Evolutionary conservation across 1,140 invertebrate species (phyloP), one percentile per base, ranked within the genome.

Genomic region (Leptinotarsa lineolata): DNA sequence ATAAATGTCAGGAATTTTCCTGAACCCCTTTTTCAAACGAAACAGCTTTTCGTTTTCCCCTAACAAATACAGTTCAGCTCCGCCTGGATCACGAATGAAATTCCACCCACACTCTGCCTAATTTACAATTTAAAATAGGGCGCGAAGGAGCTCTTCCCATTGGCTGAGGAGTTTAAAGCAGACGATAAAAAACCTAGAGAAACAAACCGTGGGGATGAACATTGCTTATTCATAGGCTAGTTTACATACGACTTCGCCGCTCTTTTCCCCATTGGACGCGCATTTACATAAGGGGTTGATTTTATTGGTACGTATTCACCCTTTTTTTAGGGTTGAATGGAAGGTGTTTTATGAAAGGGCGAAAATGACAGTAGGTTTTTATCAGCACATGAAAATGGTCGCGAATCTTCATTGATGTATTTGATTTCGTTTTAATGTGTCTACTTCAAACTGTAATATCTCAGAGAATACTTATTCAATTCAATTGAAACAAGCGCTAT

Each of bases 91-190:
- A 54, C 48, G 48, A 54, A 16, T 18, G 20, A 21, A 63, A 63
- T 63, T 30, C 24, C 61, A 30, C 20, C 20, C 61, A 30, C 61
- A 12, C 61, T 20, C 60, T 63, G 61, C 61, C 61, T 21, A 76
- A 80, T 81, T 81, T 81, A 78, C 77, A 80, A 78, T 81, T 81
- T 81, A 80, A 81, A 81, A 78, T 75, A 77, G 80, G 80, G 79
- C 72, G 65, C 48, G 54, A 72, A 61, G 46, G 22, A 59, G 22
- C 60, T 39, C 21, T 44, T 69, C 4, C 22, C 46, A 81, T 81
- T 81, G 80, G 80, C 44, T 61, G 78, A 80, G 78, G 72, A 79
- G 68, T 78, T 78, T 77, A 64, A 75, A 77, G 73, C 39, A 3
- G 30, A 11, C 30, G 30, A 39, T 39, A 39, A 39, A 39, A 39